A percentile compares a stretch with the other conserved stretches of the same genome.
These are phyloP conservation scores for Erebia epiphron DNA, from an alignment of 2,888 invertebrate genomes.

Conservation along the genomic window DNA sequence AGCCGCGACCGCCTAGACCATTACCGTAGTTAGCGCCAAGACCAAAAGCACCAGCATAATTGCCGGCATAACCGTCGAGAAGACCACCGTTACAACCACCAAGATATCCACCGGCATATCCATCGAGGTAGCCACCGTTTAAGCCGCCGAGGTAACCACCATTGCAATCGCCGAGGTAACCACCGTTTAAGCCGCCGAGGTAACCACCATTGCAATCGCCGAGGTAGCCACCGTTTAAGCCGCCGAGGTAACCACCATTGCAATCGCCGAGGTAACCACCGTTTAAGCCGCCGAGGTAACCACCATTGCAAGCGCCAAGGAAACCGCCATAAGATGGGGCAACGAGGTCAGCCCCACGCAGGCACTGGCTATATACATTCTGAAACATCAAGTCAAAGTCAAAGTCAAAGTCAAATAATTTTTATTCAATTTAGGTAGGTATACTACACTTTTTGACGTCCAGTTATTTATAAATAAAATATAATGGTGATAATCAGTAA, in stretches of 20 bases:
- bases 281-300: not conserved
- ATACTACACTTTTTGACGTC: too few relatives aligned
- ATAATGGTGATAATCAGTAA: too few relatives aligned
- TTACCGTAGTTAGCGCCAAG: not conserved
- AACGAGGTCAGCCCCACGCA: not conserved
- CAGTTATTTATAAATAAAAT: too few relatives aligned
- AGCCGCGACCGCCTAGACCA: not conserved
- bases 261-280: slow-evolving; percentile 34
- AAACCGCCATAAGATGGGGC: slow-evolving; percentile 26
- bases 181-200: slow-evolving; percentile 14
- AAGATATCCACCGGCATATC: not conserved
- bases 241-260: slow-evolving; percentile 28
- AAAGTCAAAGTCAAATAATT: too few relatives aligned
- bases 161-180: slow-evolving; percentile 30
- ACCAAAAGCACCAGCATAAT: slow-evolving; percentile 14
- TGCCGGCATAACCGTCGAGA: not conserved
- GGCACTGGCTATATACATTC: slow-evolving; percentile 28
- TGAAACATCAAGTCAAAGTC: too few relatives aligned
- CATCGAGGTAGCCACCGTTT: not conserved
- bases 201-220: not conserved
- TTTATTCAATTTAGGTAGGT: too few relatives aligned
- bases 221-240: not conserved
- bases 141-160: slow-evolving; percentile 28
- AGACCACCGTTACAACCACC: not conserved
- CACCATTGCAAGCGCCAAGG: too few relatives aligned